These are phyloP conservation scores for Micromussa lordhowensis DNA, from an alignment of 92 coral and sea anemone species.

Conservation along the genomic window DNA sequence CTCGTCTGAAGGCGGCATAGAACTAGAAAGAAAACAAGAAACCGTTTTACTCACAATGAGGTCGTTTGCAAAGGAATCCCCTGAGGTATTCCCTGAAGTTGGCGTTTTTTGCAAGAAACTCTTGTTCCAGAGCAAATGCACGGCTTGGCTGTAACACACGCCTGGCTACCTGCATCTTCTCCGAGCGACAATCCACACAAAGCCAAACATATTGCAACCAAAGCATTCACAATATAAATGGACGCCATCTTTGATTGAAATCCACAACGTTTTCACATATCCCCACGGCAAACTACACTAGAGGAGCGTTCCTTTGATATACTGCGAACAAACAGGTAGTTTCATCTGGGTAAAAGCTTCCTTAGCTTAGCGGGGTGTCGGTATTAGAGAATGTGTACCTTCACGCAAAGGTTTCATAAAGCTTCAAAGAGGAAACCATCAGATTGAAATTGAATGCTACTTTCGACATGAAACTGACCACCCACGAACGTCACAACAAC, in stretches of 20 bases:
- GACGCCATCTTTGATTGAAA: slow-evolving; percentile 75
- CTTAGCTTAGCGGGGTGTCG: slow-evolving; percentile 34
- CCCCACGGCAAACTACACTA: not conserved
- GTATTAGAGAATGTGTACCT: slow-evolving; percentile 7
- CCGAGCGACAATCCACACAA: slow-evolving; percentile 58
- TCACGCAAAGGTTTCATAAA: slow-evolving; percentile 53
- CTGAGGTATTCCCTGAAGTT: slow-evolving; percentile 58
- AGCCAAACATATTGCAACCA: slow-evolving; percentile 61
- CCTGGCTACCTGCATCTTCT: slow-evolving; percentile 51
- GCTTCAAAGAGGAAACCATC: slow-evolving; percentile 59
- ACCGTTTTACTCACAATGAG: slow-evolving; percentile 63
- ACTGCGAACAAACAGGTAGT: not conserved
- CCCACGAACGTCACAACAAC: slow-evolving; percentile 79
- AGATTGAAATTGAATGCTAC: slow-evolving; percentile 74
- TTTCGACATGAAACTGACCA: slow-evolving; percentile 86
- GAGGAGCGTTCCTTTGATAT: not conserved
- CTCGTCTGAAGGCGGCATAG: not conserved
- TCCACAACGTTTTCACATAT: slow-evolving; percentile 18
- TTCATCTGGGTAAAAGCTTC: slow-evolving; percentile 21
- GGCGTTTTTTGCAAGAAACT: slow-evolving; percentile 52
- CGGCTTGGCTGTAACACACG: slow-evolving; percentile 59
- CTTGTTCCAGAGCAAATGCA: slow-evolving; percentile 67
- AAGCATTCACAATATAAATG: slow-evolving; percentile 42
- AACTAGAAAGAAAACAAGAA: slow-evolving; percentile 16
- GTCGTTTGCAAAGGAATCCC: slow-evolving; percentile 78